Percentiles rank a stretch among this genome's conserved stretches.
phyloP scores from a whole-genome alignment of 2,797 vertebrate genomes.

The Typhlichthys subterraneus region DNA sequence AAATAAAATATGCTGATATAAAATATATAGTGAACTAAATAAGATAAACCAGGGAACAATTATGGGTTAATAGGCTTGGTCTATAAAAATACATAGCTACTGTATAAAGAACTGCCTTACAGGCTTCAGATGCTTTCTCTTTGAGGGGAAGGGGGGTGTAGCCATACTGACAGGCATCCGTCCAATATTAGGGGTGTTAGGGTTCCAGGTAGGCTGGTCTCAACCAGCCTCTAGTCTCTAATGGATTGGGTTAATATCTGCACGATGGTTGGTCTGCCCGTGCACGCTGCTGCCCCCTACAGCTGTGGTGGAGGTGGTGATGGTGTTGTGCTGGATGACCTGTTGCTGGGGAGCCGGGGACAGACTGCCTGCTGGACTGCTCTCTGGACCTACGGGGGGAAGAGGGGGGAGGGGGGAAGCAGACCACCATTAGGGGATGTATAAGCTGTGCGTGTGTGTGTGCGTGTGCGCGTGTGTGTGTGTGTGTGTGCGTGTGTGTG shows the following conservation, averaged over 20 bases:
- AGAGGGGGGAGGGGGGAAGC: constrained; percentile 47
- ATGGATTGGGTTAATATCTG: constrained; percentile 97
- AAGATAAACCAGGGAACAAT: constrained; percentile 54
- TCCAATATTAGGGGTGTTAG: constrained; percentile 41
- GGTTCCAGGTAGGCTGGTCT: constrained; percentile 27
- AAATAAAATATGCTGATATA: constrained; percentile 67
- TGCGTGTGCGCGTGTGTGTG: neutral
- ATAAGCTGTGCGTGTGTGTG: neutral
- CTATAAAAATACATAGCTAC: constrained; percentile 80
- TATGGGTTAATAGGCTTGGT: constrained; percentile 60
- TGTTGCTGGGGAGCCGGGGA: constrained; percentile 93
- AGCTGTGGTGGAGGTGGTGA: constrained; percentile 92
- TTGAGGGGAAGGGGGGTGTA: constrained; percentile 54
- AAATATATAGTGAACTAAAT: constrained; percentile 74
- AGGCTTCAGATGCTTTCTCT: constrained; percentile 79
- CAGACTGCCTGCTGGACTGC: constrained; percentile 92
- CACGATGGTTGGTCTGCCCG: constrained; percentile 93
- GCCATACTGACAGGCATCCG: constrained; percentile 36
- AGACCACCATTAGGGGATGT: constrained; percentile 34
- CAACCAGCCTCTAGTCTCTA: constrained; percentile 75
- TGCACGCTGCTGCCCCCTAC: constrained; percentile 89
- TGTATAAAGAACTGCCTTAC: constrained; percentile 78
- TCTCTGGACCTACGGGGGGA: constrained; percentile 91
- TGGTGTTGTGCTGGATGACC: constrained; percentile 99
- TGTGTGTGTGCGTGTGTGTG: neutral